Base-by-base conservation (phyloP, 92 coral and sea anemone species). In the Isaurus tuberculatus region DNA sequence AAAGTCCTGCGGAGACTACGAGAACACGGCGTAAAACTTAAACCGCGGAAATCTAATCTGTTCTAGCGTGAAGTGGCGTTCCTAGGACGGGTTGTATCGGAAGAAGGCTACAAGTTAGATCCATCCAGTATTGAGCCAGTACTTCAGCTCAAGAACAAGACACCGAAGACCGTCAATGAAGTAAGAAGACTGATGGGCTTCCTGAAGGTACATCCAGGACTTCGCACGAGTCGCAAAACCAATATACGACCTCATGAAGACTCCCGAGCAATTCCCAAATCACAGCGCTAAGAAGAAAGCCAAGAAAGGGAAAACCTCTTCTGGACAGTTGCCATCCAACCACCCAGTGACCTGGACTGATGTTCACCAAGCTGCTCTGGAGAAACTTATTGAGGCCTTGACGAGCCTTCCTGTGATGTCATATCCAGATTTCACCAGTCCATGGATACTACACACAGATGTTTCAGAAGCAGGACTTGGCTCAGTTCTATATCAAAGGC, bases 101-200 rank as follows among this genome's bases (percentile, higher is more conserved):
- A 77, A 61, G 65, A 70, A n/a, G 86, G 88, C 58, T 84, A 86
- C 74, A 70, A 37, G 23, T 79, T 82, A 8, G 92, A 90, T 20
- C 90, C 90, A 66, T 53, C 86, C 64, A 79, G 81, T 37, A 84
- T 84, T 20, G 83, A 84, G 58, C 68, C 91, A 5, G 85, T 90
- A 65, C 90, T 86, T 13, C 60, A 61, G 0, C 87, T 86, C 20
- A 90, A 46, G 74, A 71, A 86, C 78, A 48, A 77, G 26, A 66
- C 85, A 81, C 90, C 90, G 19, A 90, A 83, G 88, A 90, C 93
- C 25, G 88, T 90, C 4, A 83, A 64, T 40, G 93, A 90, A 26
- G 85, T 89, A 57, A 49, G 85, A 43, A 89, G 78, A 75, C 84
- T 86, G n/a, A 85, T 80, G 89, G 92, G 92, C 10, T 86, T 89